Conservation (phyloP, 2,797 vertebrate genomes). For the Cynodonichthys magdalenae region DNA sequence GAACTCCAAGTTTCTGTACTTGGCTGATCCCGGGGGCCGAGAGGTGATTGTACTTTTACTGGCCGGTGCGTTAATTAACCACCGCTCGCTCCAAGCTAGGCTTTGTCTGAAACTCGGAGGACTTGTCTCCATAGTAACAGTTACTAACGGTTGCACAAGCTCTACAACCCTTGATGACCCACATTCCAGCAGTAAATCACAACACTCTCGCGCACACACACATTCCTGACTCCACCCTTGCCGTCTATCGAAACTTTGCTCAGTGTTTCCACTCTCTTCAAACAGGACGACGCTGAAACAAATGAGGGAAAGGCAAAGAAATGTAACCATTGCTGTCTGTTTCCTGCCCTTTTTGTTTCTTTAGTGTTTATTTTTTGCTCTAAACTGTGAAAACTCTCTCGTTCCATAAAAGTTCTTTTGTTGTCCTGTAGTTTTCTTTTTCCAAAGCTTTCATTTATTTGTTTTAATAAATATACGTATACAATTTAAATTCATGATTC, state of each 20-base stretch:
- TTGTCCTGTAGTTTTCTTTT: neutral
- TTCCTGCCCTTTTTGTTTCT: neutral
- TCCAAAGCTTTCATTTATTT: neutral
- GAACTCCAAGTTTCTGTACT: constrained; percentile 32
- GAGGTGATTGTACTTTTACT: constrained; percentile 5
- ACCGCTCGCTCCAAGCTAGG: constrained; percentile 32
- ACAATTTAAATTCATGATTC: neutral
- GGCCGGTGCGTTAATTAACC: constrained; percentile 42
- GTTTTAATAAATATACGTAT: neutral
- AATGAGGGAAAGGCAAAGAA: neutral
- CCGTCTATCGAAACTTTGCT: constrained; percentile 60
- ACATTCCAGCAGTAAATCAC: constrained; percentile 80
- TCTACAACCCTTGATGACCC: constrained; percentile 65
- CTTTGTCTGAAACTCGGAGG: constrained; percentile 57
- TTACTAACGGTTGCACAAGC: constrained; percentile 67
- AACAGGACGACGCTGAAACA: neutral
- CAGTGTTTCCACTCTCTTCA: constrained; percentile 52
- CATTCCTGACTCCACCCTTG: constrained; percentile 63
- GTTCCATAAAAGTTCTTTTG: neutral
- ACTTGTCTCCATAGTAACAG: constrained; percentile 73
- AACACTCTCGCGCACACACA: constrained; percentile 36
- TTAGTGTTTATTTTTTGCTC: neutral
- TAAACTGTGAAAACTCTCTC: no score
- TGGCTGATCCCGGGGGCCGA: neutral
- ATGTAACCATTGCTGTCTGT: neutral